These are phyloP conservation scores for Crocuta crocuta DNA, from an alignment of 2,113 vertebrate species.

Conservation along the genomic window DNA sequence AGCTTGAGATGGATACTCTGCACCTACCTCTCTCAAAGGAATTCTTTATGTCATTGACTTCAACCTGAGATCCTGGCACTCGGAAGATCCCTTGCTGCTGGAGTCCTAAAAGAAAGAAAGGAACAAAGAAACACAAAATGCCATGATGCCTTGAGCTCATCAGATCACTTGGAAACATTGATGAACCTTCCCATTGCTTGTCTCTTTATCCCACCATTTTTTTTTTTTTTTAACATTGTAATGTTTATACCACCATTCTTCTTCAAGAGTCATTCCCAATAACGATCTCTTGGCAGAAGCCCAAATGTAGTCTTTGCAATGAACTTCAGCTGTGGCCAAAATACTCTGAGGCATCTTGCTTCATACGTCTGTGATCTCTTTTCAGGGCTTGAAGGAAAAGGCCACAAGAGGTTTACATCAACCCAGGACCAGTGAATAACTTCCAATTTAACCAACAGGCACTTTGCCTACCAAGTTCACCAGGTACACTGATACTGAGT, in stretches of 20 bases:
- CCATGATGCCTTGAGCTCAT: background rate
- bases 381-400: background rate
- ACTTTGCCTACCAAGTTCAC: background rate
- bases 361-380: background rate
- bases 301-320: background rate
- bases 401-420: background rate
- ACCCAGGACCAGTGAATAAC: background rate
- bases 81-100: slow-evolving; percentile 99
- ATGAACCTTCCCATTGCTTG: background rate
- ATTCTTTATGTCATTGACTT: slow-evolving; percentile 99
- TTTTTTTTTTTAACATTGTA: no score
- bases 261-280: background rate
- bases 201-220: background rate
- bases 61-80: slow-evolving; percentile 98
- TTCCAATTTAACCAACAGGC: background rate
- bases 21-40: slow-evolving; percentile 98
- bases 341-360: background rate
- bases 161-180: background rate
- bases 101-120: slow-evolving; percentile 89
- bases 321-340: background rate
- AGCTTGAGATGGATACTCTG: background rate
- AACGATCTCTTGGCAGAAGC: background rate
- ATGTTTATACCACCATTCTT: background rate
- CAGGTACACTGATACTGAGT: background rate
- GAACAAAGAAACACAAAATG: background rate